phyloP scores from a whole-genome alignment of 23 tunicate species.

The Oikopleura dioica region DNA sequence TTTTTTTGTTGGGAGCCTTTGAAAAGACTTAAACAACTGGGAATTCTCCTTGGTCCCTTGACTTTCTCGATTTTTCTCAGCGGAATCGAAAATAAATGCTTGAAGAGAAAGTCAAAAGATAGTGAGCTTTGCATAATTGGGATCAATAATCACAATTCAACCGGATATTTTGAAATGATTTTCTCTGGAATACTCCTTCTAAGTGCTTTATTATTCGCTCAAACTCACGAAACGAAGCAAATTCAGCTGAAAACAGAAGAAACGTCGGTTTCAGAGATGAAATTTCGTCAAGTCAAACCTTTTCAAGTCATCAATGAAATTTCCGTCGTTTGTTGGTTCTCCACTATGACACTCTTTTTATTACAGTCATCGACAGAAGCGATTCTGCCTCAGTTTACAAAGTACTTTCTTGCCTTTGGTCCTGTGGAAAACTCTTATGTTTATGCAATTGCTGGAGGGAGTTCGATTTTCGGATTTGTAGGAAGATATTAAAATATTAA shows the following conservation, averaged over 20 bases:
- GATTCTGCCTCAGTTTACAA: not conserved
- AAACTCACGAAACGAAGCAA: no score
- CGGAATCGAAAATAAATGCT: no score
- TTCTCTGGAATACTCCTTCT: not conserved
- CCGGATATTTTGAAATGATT: not conserved
- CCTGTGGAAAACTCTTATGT: conserved; percentile 1
- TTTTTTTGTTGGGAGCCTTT: no score
- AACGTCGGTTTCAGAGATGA: not conserved
- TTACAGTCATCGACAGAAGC: not conserved
- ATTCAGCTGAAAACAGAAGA: not conserved
- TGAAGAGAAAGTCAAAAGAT: no score
- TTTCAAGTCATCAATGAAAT: not conserved
- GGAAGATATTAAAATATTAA: no score
- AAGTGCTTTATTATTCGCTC: not conserved
- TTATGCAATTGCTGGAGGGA: conserved; percentile 10
- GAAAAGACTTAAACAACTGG: not conserved
- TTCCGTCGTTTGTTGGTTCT: not conserved
- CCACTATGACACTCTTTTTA: not conserved
- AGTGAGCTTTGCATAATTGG: no score
- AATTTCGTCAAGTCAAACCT: not conserved
- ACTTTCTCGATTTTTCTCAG: not conserved
- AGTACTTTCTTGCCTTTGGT: not conserved
- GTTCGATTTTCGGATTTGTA: no score
- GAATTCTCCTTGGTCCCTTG: not conserved
- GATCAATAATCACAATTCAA: no score